Evolutionary conservation across 2,888 invertebrate species (phyloP), one percentile per base, ranked within the genome.

Genomic region (Lithophane leautieri): DNA sequence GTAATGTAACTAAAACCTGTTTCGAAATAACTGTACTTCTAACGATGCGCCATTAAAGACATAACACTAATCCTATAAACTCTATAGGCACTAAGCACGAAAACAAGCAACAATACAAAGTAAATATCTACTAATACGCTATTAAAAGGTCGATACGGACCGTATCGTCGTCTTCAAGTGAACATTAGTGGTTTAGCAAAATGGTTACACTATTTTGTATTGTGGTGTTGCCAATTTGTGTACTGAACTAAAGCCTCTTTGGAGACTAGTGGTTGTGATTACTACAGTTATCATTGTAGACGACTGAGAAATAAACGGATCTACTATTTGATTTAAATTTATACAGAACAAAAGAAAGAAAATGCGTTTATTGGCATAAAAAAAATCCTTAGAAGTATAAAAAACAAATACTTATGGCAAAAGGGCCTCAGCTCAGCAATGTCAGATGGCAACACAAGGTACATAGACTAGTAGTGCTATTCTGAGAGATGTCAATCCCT

Each of bases 121-220:
- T 81, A 81, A 80, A 70, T 67, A 72, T 63, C 73, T 69, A 67
- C 60, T 86, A 79, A 86, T 81, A 77, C 54, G 12, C 79, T 65
- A 81, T 79, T 88, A 84, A 73, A 73, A 70, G 82, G 86, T 81
- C 88, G 82, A 77, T 68, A 74, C n/a, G 50, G 76, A 74, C 72
- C 63, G 76, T 82, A 88, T 79, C 82, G 82, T 79, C 42, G 52
- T 73, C 73, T 71, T 69, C 40, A 58, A 81, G 72, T 47, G 56
- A 58, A 72, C 76, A 72, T 77, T 86, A 79, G 61, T 52, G 70
- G 63, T 42, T 60, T 54, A 70, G 47, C 68, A 52, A 61, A 76
- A 61, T 78, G 11, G 28, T 28, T 70, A 34, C 56, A 58, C 50
- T 40, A 25, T 82, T 47, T 62, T 56, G 61, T 73, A 22, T 12